A percentile compares a stretch with the other conserved stretches of the same genome.
Conservation (phyloP, 1,140 invertebrate genomes). For the Atopsyche davidsoni region DNA sequence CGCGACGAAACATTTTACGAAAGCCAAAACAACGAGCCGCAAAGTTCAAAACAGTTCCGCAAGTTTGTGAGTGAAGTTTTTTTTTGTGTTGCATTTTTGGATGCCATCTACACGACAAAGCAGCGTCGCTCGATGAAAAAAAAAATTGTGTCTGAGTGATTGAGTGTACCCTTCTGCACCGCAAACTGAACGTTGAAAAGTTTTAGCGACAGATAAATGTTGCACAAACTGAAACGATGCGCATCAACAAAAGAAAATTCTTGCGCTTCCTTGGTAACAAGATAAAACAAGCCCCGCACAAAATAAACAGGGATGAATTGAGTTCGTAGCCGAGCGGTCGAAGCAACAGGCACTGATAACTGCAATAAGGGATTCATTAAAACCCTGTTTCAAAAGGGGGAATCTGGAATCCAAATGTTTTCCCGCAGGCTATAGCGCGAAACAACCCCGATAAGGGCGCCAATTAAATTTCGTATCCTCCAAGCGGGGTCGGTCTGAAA, state of each 20-base stretch:
- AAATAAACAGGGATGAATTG: background rate
- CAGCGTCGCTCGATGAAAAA: too few relatives aligned
- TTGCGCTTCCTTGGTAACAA: background rate
- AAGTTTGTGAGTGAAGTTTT: constrained; percentile 1
- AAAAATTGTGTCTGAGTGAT: too few relatives aligned
- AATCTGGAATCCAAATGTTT: background rate
- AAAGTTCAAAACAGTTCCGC: too few relatives aligned
- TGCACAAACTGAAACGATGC: background rate
- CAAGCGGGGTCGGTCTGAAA: background rate
- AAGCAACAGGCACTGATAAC: background rate
- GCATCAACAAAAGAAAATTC: background rate
- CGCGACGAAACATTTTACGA: background rate
- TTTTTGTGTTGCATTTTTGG: constrained; percentile 3
- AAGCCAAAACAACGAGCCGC: background rate
- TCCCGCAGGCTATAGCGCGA: background rate
- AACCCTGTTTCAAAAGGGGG: constrained; percentile 8
- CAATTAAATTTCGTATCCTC: constrained; percentile 13
- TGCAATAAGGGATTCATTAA: constrained; percentile 9
- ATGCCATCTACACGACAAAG: too few relatives aligned
- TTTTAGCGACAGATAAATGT: background rate
- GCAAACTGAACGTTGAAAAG: background rate
- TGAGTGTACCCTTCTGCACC: background rate
- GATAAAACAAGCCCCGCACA: background rate
- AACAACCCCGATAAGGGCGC: background rate
- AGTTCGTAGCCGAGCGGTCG: too few relatives aligned